A percentile compares a stretch with the other conserved stretches of the same genome.
Evolutionary conservation across 2,113 vertebrate species (phyloP).

Genomic region (Pygoscelis adeliae): DNA sequence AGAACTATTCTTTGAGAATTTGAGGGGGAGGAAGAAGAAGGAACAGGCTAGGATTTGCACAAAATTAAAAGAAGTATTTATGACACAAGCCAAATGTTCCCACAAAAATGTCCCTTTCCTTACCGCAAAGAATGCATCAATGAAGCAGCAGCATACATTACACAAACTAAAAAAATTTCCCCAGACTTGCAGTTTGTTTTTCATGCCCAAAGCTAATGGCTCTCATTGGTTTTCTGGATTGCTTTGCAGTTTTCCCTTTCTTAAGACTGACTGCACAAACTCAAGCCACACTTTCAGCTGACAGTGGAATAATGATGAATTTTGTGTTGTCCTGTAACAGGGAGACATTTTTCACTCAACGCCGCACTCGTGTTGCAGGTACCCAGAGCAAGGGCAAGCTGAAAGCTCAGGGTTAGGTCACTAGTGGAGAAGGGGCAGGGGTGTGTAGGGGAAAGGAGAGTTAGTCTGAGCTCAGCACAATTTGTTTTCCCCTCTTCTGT

Average conservation of each 20-base stretch:
- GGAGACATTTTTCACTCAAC: background rate
- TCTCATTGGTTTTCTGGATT: background rate
- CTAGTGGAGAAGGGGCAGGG: background rate
- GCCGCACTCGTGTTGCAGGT: background rate
- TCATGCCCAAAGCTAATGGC: background rate
- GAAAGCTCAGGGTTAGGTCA: background rate
- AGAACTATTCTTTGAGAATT: background rate
- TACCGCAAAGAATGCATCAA: background rate
- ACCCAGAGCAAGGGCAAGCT: background rate
- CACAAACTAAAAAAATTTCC: background rate
- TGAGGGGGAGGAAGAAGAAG: conserved; percentile 19
- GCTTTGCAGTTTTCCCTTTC: background rate
- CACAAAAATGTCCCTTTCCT: background rate
- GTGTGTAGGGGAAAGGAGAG: accelerated
- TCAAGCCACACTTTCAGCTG: background rate
- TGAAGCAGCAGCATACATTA: background rate
- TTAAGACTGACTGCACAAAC: background rate
- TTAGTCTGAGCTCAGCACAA: background rate
- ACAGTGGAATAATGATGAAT: background rate
- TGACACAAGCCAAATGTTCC: background rate
- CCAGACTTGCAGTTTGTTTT: background rate
- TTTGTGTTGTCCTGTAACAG: background rate
- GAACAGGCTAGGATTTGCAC: background rate
- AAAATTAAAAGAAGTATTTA: conserved; percentile 9
- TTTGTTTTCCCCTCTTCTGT: background rate